Percentiles rank a stretch among this genome's conserved stretches.
These are phyloP conservation scores for Ispidina picta DNA, from an alignment of 2,797 vertebrate genomes.

Conservation along the genomic window DNA sequence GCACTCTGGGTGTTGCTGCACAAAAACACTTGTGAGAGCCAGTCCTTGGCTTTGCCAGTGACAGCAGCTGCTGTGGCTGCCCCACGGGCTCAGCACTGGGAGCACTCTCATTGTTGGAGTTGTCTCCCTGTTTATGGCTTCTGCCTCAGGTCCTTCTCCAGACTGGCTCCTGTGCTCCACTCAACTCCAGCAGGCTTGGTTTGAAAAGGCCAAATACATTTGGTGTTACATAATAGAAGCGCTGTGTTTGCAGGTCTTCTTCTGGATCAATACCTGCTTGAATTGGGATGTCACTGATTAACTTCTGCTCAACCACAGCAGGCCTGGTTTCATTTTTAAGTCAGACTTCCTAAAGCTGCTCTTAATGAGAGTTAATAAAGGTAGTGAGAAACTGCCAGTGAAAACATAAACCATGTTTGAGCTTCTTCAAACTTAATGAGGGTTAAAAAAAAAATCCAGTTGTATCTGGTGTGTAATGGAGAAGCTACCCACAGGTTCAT, in stretches of 20 bases:
- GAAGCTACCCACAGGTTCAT: background rate
- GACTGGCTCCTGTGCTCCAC: background rate
- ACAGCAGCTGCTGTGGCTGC: background rate
- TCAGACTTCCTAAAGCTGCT: background rate
- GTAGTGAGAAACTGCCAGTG: background rate
- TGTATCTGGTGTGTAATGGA: background rate
- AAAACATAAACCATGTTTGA: background rate
- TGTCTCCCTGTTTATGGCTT: background rate
- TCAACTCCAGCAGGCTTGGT: rapidly evolving
- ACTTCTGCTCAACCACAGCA: background rate
- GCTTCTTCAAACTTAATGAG: background rate
- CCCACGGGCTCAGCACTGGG: rapidly evolving
- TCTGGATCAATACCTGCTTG: background rate
- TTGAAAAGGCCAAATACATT: background rate
- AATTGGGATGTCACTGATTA: background rate
- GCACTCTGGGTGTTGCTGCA: background rate
- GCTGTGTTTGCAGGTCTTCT: background rate
- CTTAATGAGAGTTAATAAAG: background rate
- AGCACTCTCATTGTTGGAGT: rapidly evolving
- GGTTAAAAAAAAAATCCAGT: background rate
- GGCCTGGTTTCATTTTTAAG: background rate
- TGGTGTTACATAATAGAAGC: background rate
- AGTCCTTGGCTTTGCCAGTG: background rate
- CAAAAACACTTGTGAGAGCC: background rate
- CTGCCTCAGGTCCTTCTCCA: background rate